Evolutionary conservation across 1,140 invertebrate species (phyloP).

Genomic region (Samia ricini): DNA sequence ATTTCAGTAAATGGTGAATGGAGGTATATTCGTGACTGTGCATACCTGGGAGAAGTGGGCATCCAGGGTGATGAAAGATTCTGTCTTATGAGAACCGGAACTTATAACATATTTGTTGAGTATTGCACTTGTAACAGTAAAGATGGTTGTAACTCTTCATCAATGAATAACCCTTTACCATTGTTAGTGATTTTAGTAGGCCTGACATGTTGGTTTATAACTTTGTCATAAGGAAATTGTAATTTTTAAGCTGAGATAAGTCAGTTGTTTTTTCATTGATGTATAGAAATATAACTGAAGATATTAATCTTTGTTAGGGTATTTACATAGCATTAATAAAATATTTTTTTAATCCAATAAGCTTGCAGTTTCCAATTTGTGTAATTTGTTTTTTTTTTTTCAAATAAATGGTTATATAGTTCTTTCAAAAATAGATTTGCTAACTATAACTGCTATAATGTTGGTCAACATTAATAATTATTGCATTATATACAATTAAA

Average conservation of each 20-base stretch:
- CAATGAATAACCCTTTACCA: slow-evolving; percentile 42
- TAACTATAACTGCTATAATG: no score
- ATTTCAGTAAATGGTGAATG: slow-evolving; percentile 91
- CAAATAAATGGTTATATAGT: no score
- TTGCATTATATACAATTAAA: no score
- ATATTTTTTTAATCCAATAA: no score
- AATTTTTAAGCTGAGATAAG: neutral
- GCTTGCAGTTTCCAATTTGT: no score
- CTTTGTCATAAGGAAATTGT: slow-evolving; percentile 5
- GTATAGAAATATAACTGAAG: no score
- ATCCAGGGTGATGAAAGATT: slow-evolving; percentile 93
- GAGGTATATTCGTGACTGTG: slow-evolving; percentile 93
- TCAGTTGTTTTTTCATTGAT: neutral
- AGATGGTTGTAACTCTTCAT: slow-evolving; percentile 89
- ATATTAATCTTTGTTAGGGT: no score
- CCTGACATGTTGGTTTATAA: slow-evolving; percentile 9
- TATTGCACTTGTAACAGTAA: slow-evolving; percentile 96
- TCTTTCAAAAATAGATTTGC: no score
- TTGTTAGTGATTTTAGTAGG: slow-evolving; percentile 27
- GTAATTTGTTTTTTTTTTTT: no score
- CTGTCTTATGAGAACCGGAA: slow-evolving; percentile 93
- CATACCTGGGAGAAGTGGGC: slow-evolving; percentile 93
- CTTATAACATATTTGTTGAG: slow-evolving; percentile 95
- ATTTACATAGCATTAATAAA: no score
- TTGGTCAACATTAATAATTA: no score